Evolutionary conservation across 2,888 invertebrate genomes (phyloP).

Genomic region (Dichetophora obliterata): DNA sequence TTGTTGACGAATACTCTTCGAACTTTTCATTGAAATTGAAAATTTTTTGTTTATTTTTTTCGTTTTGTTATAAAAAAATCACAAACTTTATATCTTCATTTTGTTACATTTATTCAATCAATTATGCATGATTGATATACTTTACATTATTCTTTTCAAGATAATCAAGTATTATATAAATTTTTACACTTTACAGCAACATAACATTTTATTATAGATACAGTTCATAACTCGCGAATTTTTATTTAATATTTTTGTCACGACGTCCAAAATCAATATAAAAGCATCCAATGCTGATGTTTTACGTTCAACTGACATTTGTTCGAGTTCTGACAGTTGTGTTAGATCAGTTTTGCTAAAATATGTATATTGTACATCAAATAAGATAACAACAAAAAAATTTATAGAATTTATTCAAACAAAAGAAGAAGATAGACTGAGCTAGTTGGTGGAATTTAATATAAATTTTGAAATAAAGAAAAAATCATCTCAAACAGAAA

Average conservation of each 20-base stretch:
- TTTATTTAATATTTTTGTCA: constrained; percentile 33
- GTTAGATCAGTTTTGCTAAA: constrained; percentile 65
- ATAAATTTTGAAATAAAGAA: constrained; percentile 21
- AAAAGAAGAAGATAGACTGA: background rate
- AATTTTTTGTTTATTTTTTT: background rate
- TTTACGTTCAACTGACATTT: constrained; percentile 41
- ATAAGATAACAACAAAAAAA: constrained; percentile 47
- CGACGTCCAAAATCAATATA: constrained; percentile 45
- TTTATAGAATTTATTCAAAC: constrained; percentile 11
- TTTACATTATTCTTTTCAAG: background rate
- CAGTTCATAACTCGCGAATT: background rate
- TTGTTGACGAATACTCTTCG: constrained; percentile 56
- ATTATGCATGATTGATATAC: background rate
- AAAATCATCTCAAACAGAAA: constrained; percentile 34
- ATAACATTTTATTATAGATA: too few species aligned
- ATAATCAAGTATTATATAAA: too few species aligned
- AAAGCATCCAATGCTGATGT: constrained; percentile 2
- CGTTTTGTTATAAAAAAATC: background rate
- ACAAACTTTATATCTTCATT: background rate
- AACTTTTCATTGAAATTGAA: constrained; percentile 59
- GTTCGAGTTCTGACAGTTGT: constrained; percentile 58
- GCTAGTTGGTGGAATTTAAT: constrained; percentile 28
- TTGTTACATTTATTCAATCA: background rate
- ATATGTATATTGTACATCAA: constrained; percentile 50
- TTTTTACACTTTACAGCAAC: too few species aligned